Base-by-base conservation (phyloP, 2,888 invertebrate genomes). In the Rhyacophila evoluta region DNA sequence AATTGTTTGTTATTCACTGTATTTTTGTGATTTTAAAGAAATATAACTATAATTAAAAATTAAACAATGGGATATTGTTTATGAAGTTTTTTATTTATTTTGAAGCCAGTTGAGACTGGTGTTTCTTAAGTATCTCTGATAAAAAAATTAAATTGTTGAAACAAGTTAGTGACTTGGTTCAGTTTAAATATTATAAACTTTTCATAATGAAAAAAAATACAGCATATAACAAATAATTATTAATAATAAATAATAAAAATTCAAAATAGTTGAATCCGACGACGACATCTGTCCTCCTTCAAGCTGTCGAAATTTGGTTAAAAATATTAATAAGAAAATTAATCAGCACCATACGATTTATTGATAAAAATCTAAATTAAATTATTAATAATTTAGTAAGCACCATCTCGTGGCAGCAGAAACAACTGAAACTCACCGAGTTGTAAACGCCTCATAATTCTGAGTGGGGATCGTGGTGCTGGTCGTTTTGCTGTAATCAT, bases 401-500 rank as follows among this genome's bases (percentile, higher is more conserved):
- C 6, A 41, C 41, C 41, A 15, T 12, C 15, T 41, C 41, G 2
- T 2, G 15, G 41, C 10, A 2, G n/a, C 27, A 28, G 27, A 11
- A 25, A 1, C 0, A 15, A 69, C 8, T 19, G 8, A 72, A 27
- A 84, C 90, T 89, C 83, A 92, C 92, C 92, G 92, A 74, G 92
- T 92, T 11, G 93, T 92, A 84, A 92, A 93, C 74, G 92, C 93
- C 84, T 93, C 93, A 84, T 93, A 93, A 82, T 89, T 92, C 83
- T 89, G 89, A 67, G 88, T 89, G 1, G 79, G 79, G n/a, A 78
- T 80, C 6, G 75, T 33, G 11, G 75, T 33, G 12, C 74, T 80
- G 27, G 75, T 27, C 12, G 75, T 33, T 15, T 74, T 81, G 74
- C 38, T 74, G 1, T 75, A 73, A 38, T 75, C 80, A 6, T 79